Evolutionary conservation across 2,113 vertebrate species (phyloP).

Genomic region (Stegastes partitus): DNA sequence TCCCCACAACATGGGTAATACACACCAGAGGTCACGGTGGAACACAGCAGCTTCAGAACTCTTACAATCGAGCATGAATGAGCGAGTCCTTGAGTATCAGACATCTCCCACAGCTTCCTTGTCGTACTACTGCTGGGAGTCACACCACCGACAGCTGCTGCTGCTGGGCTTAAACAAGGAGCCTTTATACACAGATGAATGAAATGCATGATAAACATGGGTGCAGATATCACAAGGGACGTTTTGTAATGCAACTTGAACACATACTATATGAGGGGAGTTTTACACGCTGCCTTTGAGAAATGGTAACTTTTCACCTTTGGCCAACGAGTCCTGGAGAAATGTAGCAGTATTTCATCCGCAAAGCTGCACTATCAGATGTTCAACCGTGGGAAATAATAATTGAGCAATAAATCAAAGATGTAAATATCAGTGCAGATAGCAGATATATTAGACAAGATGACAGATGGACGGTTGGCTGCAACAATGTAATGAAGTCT

Average conservation of each 20-base stretch:
- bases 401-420: too few species aligned
- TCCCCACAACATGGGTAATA: not conserved
- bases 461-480: too few species aligned
- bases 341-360: not conserved
- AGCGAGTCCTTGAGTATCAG: slow-evolving; percentile 65
- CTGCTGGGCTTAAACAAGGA: slow-evolving; percentile 54
- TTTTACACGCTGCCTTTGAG: not conserved
- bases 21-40: not conserved
- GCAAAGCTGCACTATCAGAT: too few species aligned
- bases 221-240: slow-evolving; percentile 13
- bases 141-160: slow-evolving; percentile 47
- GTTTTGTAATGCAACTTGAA: slow-evolving; percentile 21
- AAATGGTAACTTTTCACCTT: not conserved
- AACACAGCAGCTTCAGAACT: not conserved
- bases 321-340: not conserved
- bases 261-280: not conserved
- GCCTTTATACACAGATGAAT: slow-evolving; percentile 29
- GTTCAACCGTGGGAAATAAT: too few species aligned
- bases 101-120: slow-evolving; percentile 53
- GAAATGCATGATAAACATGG: not conserved
- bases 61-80: slow-evolving; percentile 3
- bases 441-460: too few species aligned
- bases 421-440: too few species aligned
- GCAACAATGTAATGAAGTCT: too few species aligned
- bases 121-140: slow-evolving; percentile 28